Evolutionary conservation across 2,797 vertebrate genomes (phyloP).

Genomic region (Rhabdophis nuchalis): DNA sequence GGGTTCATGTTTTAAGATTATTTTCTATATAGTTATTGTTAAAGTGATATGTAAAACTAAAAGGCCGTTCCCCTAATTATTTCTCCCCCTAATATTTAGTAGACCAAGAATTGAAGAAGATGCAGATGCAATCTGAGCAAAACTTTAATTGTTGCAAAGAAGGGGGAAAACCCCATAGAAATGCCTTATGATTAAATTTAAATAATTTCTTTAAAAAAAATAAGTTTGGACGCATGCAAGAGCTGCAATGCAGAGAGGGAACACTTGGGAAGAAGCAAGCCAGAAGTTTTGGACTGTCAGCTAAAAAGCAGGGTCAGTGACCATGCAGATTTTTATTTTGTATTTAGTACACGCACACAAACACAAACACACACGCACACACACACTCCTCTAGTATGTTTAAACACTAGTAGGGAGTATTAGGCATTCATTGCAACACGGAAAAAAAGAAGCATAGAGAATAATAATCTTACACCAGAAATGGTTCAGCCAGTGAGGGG

Average conservation of each 20-base stretch:
- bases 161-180: constrained; percentile 7
- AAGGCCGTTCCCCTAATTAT: background rate
- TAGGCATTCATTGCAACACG: constrained; percentile 64
- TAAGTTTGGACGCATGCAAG: constrained; percentile 25
- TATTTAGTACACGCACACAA: constrained; percentile 66
- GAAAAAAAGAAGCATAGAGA: constrained; percentile 71
- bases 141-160: background rate
- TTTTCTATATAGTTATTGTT: background rate
- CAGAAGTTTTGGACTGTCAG: background rate
- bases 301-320: constrained; percentile 44
- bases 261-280: background rate
- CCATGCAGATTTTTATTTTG: constrained; percentile 51
- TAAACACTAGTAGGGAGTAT: constrained; percentile 45
- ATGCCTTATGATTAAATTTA: constrained; percentile 12
- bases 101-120: background rate
- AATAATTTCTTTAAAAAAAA: constrained; percentile 7
- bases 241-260: background rate
- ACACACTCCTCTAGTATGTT: constrained; percentile 55
- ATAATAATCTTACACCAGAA: constrained; percentile 84
- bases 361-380: constrained; percentile 64
- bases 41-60: background rate
- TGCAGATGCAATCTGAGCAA: background rate
- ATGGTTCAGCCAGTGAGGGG: constrained; percentile 81
- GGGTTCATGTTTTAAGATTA: background rate
- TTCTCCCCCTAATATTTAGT: background rate